Evolutionary conservation across 1,140 invertebrate species (phyloP), one percentile per base, ranked within the genome.

Genomic region (Tetramorium parvispinum): DNA sequence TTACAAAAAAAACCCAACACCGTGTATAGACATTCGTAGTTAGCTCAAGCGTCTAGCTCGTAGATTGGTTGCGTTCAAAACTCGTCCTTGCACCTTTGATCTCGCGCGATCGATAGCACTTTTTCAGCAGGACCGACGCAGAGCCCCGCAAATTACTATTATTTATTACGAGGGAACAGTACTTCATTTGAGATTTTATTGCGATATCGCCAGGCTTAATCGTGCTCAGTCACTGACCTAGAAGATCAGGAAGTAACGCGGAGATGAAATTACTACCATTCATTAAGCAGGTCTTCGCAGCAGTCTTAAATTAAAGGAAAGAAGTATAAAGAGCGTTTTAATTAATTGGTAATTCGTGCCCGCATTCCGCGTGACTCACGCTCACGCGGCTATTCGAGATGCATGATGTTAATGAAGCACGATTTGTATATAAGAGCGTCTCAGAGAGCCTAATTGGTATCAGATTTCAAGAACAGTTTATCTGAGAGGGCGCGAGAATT

Each of bases 241-340:
- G 49, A 21, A 49, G 24, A 83, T 73, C 57, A 87, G 87, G 77
- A 89, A 89, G 57, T 73, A 89, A 77, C 49, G 24, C 49, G 24
- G 61, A 46, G n/a, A 59, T 81, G 78, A 87, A 78, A 89, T 63
- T 71, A 83, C 76, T 49, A 59, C 57, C 70, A 73, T 85, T 76
- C 87, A 73, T 89, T 83, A 89, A 83, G 7, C 32, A 68, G 37
- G 27, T 53, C 59, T 88, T 79, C 43, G 55, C 61, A n/a, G 49
- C 70, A 49, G 43, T n/a, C 16, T 32, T 21, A 68, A 68, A 78
- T 85, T 76, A 73, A 49, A 13, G 10, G n/a, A 73, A 55, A 86
- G 32, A 68, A 71, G 10, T 53, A 53, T 65, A 73, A 73, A 40
- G 11, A 68, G 18, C 21, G 3, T 75, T 89, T 89, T 86, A 86